A percentile compares a stretch with the other conserved stretches of the same genome.
Evolutionary conservation across 1,140 invertebrate species (phyloP).

Genomic region (Dendroctonus valens): DNA sequence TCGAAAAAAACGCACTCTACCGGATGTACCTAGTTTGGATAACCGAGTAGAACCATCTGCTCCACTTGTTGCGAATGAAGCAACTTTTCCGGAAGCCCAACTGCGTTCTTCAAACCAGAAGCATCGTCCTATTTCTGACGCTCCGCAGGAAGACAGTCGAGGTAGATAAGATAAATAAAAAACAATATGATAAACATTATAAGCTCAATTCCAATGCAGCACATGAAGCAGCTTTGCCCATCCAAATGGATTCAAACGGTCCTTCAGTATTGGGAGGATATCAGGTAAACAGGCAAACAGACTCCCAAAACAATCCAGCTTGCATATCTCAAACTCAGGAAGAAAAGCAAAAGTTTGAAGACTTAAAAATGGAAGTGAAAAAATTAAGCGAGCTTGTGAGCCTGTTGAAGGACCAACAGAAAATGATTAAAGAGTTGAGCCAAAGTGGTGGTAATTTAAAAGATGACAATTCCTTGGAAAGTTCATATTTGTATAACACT

Average conservation of each 20-base stretch:
- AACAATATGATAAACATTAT: background rate
- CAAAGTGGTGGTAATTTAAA: background rate
- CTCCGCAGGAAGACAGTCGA: no score
- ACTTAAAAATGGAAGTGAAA: slow-evolving; percentile 41
- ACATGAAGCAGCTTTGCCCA: background rate
- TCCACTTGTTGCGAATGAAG: no score
- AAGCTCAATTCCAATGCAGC: background rate
- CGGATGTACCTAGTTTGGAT: no score
- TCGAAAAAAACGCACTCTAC: no score
- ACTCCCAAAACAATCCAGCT: no score
- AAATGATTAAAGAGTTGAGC: slow-evolving; percentile 7
- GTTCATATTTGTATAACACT: slow-evolving; percentile 13
- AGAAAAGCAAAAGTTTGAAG: slow-evolving; percentile 35
- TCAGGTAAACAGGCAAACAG: background rate
- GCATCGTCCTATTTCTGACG: no score
- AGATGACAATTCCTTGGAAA: background rate
- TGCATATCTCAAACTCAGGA: background rate
- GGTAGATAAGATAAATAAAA: background rate
- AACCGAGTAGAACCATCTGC: no score
- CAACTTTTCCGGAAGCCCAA: no score
- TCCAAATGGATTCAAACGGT: background rate
- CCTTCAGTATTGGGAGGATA: background rate
- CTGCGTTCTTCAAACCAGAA: no score
- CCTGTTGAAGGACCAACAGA: slow-evolving; percentile 43
- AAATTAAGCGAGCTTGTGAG: slow-evolving; percentile 41